Evolutionary conservation across 2,113 vertebrate species (phyloP), one percentile per base, ranked within the genome.

Genomic region (Lycaon pictus): DNA sequence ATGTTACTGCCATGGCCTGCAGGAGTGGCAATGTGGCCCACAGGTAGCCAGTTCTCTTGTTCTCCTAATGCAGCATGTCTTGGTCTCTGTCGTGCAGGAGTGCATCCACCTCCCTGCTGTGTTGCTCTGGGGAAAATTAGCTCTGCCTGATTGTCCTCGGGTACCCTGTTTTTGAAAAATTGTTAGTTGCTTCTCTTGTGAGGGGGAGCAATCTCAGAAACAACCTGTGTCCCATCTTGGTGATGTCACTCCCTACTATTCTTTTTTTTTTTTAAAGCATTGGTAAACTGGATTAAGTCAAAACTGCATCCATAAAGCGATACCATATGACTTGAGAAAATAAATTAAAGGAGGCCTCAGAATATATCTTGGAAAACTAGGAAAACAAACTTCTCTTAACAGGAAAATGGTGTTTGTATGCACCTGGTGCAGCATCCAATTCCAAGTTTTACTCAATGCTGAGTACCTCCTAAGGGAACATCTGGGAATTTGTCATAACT

Each of bases 241-340:
- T 77, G 43, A 77, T 51, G 43, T 77, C 13, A 51, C 25, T 51
- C 13, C 43, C 74, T 17, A 77, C 0, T 43, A 2, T 25, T 51
- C 51, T 77, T 74, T 43, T 25, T 51, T 77, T 77, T 74, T 43
- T 25, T 15, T 71, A 63, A 96, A 84, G 0, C 12, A 37, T 87
- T 60, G 19, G 19, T 58, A 58, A 96, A 72, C 37, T 55, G 37
- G 63, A 19, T n/a, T 86, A 80, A 65, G 58, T 37, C 48, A 84
- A 88, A 88, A 58, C 48, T 63, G 27, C 8, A 85, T 43, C 82
- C 77, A 67, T 7, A 12, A 95, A 92, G 35, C 32, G 83, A 12
- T 71, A 35, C 7, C 71, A 19, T 63, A 15, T 71, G 69, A 82
- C 53, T 43, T 77, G n/a, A 81, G 56, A 77, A 94, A 96, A 89